Percentiles rank a stretch among this genome's conserved stretches.
Evolutionary conservation across 2,797 vertebrate species (phyloP).

Genomic region (Neosalanx taihuensis): DNA sequence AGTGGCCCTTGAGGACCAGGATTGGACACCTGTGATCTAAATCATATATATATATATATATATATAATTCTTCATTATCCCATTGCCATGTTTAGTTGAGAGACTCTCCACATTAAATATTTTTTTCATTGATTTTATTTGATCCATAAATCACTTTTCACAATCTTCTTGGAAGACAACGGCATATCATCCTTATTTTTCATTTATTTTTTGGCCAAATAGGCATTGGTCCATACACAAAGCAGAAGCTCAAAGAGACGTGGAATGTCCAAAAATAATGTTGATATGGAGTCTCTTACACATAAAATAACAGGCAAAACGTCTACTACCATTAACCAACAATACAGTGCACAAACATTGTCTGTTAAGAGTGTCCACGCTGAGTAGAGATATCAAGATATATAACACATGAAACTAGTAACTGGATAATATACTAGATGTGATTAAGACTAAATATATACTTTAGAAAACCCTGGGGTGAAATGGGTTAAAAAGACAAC

Average conservation of each 20-base stretch:
- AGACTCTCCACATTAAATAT: slow-evolving; percentile 37
- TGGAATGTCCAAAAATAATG: slow-evolving; percentile 66
- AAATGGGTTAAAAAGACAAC: background rate
- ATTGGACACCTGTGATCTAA: no score
- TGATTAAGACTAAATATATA: background rate
- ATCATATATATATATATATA: no score
- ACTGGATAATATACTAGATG: background rate
- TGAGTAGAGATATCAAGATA: slow-evolving; percentile 1
- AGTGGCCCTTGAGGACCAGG: no score
- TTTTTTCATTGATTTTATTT: slow-evolving; percentile 54
- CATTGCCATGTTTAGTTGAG: background rate
- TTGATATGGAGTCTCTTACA: slow-evolving; percentile 42
- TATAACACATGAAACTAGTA: background rate
- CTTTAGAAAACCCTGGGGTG: background rate
- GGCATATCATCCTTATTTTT: slow-evolving; percentile 63
- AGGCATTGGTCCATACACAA: slow-evolving; percentile 72
- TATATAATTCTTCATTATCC: background rate
- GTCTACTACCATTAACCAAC: slow-evolving; percentile 53
- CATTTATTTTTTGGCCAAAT: slow-evolving; percentile 59
- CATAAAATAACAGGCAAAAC: slow-evolving; percentile 56
- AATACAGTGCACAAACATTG: slow-evolving; percentile 61
- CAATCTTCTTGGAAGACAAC: slow-evolving; percentile 83
- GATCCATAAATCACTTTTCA: slow-evolving; percentile 69
- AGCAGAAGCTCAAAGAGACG: slow-evolving; percentile 59
- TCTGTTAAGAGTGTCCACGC: slow-evolving; percentile 39